Evolutionary conservation across 2,888 invertebrate genomes (phyloP).

Genomic region (Metellina segmentata): DNA sequence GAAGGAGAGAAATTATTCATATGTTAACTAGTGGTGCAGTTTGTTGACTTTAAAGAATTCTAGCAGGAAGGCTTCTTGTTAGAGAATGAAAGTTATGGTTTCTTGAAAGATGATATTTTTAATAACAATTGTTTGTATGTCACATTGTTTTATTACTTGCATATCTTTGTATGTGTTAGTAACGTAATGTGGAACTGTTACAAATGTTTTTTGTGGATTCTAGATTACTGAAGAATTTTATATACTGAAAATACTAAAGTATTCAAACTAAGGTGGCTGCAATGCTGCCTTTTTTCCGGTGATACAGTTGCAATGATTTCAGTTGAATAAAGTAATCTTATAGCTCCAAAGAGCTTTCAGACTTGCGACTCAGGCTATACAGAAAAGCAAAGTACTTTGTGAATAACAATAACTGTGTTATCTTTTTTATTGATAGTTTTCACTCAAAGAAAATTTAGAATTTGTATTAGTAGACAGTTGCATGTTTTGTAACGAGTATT

Average conservation of each 20-base stretch:
- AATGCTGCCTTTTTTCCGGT: conserved; percentile 69
- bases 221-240: conserved; percentile 73
- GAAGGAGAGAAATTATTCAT: conserved; percentile 73
- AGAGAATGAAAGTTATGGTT: conserved; percentile 67
- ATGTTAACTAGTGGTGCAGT: conserved; percentile 72
- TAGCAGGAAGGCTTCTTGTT: conserved; percentile 63
- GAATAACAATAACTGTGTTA: conserved; percentile 71
- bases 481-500: conserved; percentile 71
- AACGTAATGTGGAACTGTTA: conserved; percentile 73
- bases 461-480: conserved; percentile 74
- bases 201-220: conserved; percentile 72
- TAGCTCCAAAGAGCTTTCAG: conserved; percentile 74
- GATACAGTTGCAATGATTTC: conserved; percentile 74
- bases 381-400: conserved; percentile 76
- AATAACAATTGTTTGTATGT: conserved; percentile 77
- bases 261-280: conserved; percentile 54
- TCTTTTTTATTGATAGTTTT: conserved; percentile 74
- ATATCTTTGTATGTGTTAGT: conserved; percentile 76
- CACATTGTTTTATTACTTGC: conserved; percentile 77
- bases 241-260: conserved; percentile 67
- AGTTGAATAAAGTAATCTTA: conserved; percentile 66
- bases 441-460: conserved; percentile 69
- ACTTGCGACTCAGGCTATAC: conserved; percentile 74
- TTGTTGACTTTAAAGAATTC: conserved; percentile 73
- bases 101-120: conserved; percentile 76